These are phyloP conservation scores for Balearica regulorum DNA, from an alignment of 2,797 vertebrate genomes.

Conservation along the genomic window DNA sequence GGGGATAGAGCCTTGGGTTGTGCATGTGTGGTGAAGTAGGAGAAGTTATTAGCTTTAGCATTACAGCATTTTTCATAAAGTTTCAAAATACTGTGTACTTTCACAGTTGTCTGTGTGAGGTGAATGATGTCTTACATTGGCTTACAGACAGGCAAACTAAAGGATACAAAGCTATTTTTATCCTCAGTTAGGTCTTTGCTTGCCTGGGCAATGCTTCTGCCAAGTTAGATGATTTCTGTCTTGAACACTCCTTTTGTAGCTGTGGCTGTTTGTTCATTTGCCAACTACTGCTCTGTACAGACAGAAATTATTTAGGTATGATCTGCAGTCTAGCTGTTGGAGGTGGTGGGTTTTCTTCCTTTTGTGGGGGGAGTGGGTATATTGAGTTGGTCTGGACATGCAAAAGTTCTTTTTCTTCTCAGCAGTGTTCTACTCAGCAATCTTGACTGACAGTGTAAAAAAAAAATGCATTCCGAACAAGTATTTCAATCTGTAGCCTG, in stretches of 20 bases:
- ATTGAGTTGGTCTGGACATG: background rate
- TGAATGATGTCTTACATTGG: accelerated
- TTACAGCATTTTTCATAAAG: background rate
- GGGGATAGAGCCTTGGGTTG: background rate
- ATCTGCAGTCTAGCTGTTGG: background rate
- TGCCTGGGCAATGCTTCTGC: background rate
- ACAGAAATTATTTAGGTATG: background rate
- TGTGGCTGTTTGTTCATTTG: background rate
- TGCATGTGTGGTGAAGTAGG: background rate
- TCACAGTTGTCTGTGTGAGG: background rate
- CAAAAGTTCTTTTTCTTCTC: background rate
- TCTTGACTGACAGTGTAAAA: background rate
- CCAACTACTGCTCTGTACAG: background rate
- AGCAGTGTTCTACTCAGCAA: background rate
- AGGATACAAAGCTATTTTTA: background rate
- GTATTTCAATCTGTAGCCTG: background rate
- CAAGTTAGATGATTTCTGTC: background rate
- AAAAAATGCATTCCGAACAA: background rate
- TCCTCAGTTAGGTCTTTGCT: background rate
- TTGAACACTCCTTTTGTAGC: background rate
- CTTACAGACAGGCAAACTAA: background rate
- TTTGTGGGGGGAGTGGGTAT: background rate
- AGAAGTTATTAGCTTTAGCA: background rate
- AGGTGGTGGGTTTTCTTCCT: accelerated
- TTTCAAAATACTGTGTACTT: background rate